Base-by-base conservation (phyloP, 1,140 invertebrate genomes). In the Gerris buenoi region DNA sequence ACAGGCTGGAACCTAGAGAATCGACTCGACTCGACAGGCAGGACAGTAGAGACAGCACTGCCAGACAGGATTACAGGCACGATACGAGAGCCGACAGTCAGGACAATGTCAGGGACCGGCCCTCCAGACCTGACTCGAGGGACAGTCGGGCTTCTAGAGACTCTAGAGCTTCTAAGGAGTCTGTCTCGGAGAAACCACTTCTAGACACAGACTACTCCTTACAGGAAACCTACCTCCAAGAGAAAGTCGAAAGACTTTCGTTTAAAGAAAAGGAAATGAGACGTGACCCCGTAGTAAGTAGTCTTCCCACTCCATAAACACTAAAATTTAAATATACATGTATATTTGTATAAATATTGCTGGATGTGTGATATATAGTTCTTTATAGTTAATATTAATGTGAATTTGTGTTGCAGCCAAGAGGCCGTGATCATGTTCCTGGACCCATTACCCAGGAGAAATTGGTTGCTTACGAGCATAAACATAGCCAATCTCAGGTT, bases 401-500 rank as follows among this genome's bases (percentile, higher is more conserved):
- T n/a, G n/a, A n/a, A n/a, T n/a, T n/a, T n/a, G n/a, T n/a, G n/a
- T n/a, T n/a, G n/a, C n/a, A n/a, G 33, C 18, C 33, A 46, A n/a
- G n/a, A n/a, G n/a, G n/a, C n/a, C 33, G 33, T 5, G 33, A 46
- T 46, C 79, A 79, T 65, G 80, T 82, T 5, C 82, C 83, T 0
- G 82, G 82, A 26, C 83, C 84, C 0, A 82, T 85, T 1, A 85
- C 83, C 1, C 79, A 82, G 65, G 84, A 85, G 61, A 84, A 83
- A 69, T 75, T 85, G 0, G 83, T 84, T 71, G 83, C 83, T 1
- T 82, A 84, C 22, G 83, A 85, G 70, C 71, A 80, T 22, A 79
- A 70, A 60, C 63, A 64, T 15, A 67, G 26, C 18, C 63, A 64
- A 33, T 46, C 65, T 46, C 33, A 63, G 27, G 26, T 63, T 15